A percentile compares a stretch with the other conserved stretches of the same genome.
phyloP scores from a whole-genome alignment of 2,797 vertebrate genomes.

The Holocentrus rufus region DNA sequence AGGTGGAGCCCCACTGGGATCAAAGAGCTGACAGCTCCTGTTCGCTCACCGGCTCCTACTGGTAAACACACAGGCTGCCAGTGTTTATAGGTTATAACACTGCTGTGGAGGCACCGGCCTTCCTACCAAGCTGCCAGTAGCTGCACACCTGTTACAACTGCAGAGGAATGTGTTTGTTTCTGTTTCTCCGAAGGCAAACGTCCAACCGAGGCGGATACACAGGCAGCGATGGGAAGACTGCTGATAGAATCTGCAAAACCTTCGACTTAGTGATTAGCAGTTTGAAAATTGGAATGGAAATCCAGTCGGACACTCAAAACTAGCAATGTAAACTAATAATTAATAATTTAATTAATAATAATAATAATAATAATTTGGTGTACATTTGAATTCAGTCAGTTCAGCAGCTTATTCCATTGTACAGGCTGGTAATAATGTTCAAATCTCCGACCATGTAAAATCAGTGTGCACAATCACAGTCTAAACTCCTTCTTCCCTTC shows the following conservation, averaged over 20 bases:
- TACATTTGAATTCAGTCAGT: background rate
- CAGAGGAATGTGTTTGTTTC: slow-evolving; percentile 67
- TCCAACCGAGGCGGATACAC: slow-evolving; percentile 19
- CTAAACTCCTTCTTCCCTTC: too few species aligned
- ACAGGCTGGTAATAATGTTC: background rate
- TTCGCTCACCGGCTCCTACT: slow-evolving; percentile 36
- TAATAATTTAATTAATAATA: too few species aligned
- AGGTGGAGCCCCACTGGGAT: slow-evolving; percentile 43
- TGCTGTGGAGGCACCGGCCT: slow-evolving; percentile 33
- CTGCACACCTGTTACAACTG: slow-evolving; percentile 64
- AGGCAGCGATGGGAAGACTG: slow-evolving; percentile 12
- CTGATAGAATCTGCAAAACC: background rate
- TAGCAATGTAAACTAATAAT: background rate
- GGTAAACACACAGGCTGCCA: slow-evolving; percentile 41
- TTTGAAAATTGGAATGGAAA: background rate
- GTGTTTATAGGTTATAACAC: slow-evolving; percentile 31
- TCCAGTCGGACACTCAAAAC: background rate
- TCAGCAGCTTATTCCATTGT: background rate
- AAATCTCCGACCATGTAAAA: background rate
- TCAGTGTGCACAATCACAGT: too few species aligned
- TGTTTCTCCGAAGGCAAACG: slow-evolving; percentile 34
- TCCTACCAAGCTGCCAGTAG: slow-evolving; percentile 47
- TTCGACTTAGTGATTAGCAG: background rate
- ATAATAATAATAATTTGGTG: too few species aligned
- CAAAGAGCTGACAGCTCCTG: slow-evolving; percentile 46